Percentiles rank a stretch among this genome's conserved stretches.
Conservation (phyloP, 2,113 vertebrate species). For the Rhynchopsitta pachyrhyncha region DNA sequence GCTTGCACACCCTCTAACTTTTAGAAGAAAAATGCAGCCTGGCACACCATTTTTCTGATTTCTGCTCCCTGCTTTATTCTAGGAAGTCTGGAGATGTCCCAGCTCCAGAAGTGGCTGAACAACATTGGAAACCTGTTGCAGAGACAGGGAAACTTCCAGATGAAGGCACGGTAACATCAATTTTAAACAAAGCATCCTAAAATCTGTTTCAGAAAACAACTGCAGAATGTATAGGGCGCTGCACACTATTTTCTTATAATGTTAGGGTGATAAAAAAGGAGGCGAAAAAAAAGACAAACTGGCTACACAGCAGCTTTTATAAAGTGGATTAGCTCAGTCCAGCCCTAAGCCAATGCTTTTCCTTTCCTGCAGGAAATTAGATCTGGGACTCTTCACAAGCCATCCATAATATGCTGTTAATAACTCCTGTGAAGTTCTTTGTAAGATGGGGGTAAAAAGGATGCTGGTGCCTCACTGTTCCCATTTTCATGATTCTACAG, state of each 20-base stretch:
- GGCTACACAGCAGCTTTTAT: neutral
- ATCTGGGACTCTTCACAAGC: neutral
- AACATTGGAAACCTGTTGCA: neutral
- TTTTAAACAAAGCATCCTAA: neutral
- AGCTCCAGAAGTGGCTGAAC: neutral
- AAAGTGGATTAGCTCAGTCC: neutral
- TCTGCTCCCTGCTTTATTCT: neutral
- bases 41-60: neutral
- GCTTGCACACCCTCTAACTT: neutral
- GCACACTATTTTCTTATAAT: neutral
- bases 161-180: neutral
- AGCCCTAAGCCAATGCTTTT: neutral
- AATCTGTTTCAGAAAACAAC: neutral
- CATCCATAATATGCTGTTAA: neutral
- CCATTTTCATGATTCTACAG: constrained; percentile 6
- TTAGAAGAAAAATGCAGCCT: neutral
- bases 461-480: neutral
- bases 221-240: neutral
- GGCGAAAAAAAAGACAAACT: neutral
- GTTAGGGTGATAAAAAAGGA: neutral
- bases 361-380: neutral
- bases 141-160: neutral
- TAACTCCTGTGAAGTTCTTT: neutral
- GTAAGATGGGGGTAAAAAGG: neutral
- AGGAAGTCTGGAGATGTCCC: neutral